Percentiles rank a stretch among this genome's conserved stretches.
Evolutionary conservation across 1,140 invertebrate genomes (phyloP).

Genomic region (Dreissena polymorpha): DNA sequence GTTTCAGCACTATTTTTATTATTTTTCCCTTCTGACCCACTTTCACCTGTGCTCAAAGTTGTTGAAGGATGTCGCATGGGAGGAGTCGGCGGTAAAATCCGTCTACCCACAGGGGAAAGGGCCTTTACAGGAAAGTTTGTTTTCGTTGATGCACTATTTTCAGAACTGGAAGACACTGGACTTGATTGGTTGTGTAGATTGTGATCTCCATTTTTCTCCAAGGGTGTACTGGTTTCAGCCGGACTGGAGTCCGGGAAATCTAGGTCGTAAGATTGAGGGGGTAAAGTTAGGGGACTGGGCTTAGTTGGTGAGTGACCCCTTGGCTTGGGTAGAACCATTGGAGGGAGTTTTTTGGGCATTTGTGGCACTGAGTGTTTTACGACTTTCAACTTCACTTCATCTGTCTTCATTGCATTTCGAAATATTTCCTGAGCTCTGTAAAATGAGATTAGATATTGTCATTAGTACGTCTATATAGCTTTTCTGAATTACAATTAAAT

Average conservation of each 20-base stretch:
- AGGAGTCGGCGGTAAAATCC: slow-evolving; percentile 70
- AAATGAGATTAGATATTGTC: not conserved
- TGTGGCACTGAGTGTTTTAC: slow-evolving; percentile 78
- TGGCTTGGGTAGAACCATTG: slow-evolving; percentile 72
- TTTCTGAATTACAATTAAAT: no score
- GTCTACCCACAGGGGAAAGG: slow-evolving; percentile 63
- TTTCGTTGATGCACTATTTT: slow-evolving; percentile 54
- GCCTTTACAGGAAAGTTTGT: slow-evolving; percentile 68
- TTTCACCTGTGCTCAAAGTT: slow-evolving; percentile 58
- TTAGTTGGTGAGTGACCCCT: slow-evolving; percentile 70
- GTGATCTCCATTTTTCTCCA: slow-evolving; percentile 20
- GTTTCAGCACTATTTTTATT: slow-evolving; percentile 16
- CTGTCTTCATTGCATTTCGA: slow-evolving; percentile 85
- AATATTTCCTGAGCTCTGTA: slow-evolving; percentile 89
- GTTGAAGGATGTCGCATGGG: slow-evolving; percentile 70
- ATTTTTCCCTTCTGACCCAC: slow-evolving; percentile 19
- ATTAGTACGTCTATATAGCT: no score
- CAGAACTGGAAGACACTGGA: slow-evolving; percentile 29
- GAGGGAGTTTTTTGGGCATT: slow-evolving; percentile 64
- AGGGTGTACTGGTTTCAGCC: slow-evolving; percentile 63
- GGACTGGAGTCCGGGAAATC: slow-evolving; percentile 59
- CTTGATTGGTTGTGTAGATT: slow-evolving; percentile 10
- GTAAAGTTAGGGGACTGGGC: slow-evolving; percentile 72
- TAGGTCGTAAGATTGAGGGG: slow-evolving; percentile 54
- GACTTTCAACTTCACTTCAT: slow-evolving; percentile 85